Evolutionary conservation across 2,113 vertebrate genomes (phyloP).

Genomic region (Raja brachyura): DNA sequence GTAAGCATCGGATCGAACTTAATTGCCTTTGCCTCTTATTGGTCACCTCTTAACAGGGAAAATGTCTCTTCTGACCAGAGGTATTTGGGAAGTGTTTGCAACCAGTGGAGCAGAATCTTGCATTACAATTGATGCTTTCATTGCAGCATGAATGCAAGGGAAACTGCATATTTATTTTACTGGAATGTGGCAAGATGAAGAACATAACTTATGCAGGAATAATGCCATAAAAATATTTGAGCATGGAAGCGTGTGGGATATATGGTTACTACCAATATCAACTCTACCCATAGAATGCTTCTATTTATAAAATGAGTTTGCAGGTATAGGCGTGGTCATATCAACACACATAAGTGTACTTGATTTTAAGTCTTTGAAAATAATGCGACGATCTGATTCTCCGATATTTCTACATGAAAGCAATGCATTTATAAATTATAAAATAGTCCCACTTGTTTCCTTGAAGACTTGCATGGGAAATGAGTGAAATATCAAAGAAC

Average conservation of each 20-base stretch:
- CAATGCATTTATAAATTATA: not conserved
- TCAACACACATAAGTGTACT: too few relatives aligned
- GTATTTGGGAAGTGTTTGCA: not conserved
- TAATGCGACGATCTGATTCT: not conserved
- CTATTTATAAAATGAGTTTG: not conserved
- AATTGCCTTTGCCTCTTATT: not conserved
- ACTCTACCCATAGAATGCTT: not conserved
- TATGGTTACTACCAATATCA: not conserved
- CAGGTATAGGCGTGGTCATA: not conserved
- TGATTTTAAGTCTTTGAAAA: not conserved
- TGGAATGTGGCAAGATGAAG: not conserved
- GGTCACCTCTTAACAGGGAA: not conserved
- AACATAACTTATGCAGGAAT: not conserved
- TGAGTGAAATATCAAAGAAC: not conserved
- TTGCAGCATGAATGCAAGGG: not conserved
- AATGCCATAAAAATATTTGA: not conserved
- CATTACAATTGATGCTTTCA: not conserved
- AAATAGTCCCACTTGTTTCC: not conserved
- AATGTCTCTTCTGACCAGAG: not conserved
- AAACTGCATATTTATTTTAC: not conserved
- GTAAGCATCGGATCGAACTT: not conserved
- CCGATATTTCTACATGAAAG: not conserved
- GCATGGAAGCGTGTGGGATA: not conserved
- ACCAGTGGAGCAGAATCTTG: not conserved
- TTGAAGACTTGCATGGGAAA: not conserved